A percentile compares a stretch with the other conserved stretches of the same genome.
Conservation (phyloP, 2,113 vertebrate genomes). For the Haemorhous mexicanus region DNA sequence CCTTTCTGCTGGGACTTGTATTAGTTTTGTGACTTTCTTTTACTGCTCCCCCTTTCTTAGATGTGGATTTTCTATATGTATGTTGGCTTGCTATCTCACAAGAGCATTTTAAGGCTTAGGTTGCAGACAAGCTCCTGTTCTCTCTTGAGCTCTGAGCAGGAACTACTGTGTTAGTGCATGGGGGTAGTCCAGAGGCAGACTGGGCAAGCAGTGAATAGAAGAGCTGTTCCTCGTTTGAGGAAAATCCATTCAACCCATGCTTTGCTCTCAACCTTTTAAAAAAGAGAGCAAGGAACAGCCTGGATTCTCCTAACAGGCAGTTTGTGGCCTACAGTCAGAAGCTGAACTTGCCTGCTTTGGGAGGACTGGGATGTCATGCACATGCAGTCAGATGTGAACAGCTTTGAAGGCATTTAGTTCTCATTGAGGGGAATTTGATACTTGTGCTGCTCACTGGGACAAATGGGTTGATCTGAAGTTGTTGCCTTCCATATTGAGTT, state of each 20-base stretch:
- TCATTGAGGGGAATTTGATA: background rate
- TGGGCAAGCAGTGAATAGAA: background rate
- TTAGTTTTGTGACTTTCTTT: background rate
- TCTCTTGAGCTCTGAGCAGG: rapidly evolving
- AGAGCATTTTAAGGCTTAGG: background rate
- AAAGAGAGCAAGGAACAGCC: background rate
- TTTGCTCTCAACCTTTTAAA: background rate
- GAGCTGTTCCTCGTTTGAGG: background rate
- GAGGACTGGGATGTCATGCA: background rate
- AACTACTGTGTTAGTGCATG: background rate
- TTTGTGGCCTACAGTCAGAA: background rate
- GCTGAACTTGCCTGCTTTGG: background rate
- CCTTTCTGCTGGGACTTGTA: background rate
- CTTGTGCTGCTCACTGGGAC: background rate
- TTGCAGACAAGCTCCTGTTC: background rate
- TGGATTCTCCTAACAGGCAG: background rate
- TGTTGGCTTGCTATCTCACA: background rate
- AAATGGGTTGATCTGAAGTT: background rate
- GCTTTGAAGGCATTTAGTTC: background rate
- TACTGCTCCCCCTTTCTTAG: background rate
- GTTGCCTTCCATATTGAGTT: background rate
- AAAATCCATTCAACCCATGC: background rate
- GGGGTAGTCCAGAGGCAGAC: background rate
- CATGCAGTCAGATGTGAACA: background rate
- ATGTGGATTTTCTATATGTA: background rate